Evolutionary conservation across 2,113 vertebrate genomes (phyloP).

Genomic region (Leuciscus idus): DNA sequence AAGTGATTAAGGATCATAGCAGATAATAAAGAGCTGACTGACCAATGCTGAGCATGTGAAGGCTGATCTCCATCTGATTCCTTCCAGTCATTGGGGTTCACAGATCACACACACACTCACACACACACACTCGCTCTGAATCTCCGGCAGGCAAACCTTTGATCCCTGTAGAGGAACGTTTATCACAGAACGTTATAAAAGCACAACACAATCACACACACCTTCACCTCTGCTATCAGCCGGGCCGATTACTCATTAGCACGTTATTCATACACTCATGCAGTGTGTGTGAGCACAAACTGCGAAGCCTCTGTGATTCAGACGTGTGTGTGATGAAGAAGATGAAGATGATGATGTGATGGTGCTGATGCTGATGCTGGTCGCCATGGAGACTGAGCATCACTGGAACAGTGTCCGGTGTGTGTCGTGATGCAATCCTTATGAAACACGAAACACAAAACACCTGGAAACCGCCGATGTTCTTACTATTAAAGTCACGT

Average conservation of each 20-base stretch:
- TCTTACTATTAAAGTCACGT: not conserved
- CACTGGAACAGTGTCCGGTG: conserved; percentile 30
- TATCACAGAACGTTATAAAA: not conserved
- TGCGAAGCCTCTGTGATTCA: not conserved
- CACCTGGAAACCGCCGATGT: not conserved
- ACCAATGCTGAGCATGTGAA: conserved; percentile 51
- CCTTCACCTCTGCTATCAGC: not conserved
- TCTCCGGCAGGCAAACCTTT: conserved; percentile 63
- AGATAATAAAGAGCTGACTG: conserved; percentile 50
- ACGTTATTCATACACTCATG: fast-evolving
- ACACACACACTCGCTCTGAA: not conserved
- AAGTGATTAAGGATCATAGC: not conserved
- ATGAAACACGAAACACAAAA: conserved; percentile 36
- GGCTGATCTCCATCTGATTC: conserved; percentile 62
- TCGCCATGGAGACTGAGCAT: conserved; percentile 54
- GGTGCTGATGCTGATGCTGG: conserved; percentile 40
- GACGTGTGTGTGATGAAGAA: not conserved
- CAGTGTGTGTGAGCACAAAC: not conserved
- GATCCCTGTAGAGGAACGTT: conserved; percentile 50
- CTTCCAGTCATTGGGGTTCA: conserved; percentile 51
- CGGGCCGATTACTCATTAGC: too few species aligned
- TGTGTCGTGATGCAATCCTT: conserved; percentile 54
- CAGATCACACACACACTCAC: conserved; percentile 50
- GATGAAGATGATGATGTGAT: not conserved
- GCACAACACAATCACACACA: not conserved